phyloP scores from a whole-genome alignment of 2,888 invertebrate species.

The Bugulina stolonifera region DNA sequence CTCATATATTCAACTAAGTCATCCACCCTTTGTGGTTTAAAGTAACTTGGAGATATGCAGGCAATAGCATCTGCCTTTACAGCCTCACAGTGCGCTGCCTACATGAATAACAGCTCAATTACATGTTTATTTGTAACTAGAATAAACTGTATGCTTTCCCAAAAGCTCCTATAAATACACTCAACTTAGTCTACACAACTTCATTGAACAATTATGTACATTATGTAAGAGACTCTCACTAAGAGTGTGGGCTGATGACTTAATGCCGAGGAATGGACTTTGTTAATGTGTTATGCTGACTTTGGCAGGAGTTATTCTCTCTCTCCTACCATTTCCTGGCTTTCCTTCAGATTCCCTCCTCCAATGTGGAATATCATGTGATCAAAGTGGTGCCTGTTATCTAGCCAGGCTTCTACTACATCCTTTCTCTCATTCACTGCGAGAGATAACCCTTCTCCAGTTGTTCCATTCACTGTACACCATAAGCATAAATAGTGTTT shows the following conservation, averaged over 20 bases:
- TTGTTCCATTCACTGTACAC: conserved; percentile 70
- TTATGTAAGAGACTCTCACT: too few species aligned
- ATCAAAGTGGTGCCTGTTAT: conserved; percentile 34
- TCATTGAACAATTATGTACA: too few species aligned
- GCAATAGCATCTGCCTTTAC: conserved; percentile 44
- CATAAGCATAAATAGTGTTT: background rate
- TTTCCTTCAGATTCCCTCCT: conserved; percentile 34
- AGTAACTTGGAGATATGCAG: conserved; percentile 43
- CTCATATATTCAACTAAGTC: conserved; percentile 49
- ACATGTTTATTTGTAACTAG: too few species aligned
- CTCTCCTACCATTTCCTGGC: conserved; percentile 37
- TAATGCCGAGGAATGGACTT: too few species aligned
- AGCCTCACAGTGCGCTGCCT: conserved; percentile 46
- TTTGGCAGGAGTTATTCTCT: background rate
- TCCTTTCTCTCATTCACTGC: conserved; percentile 64
- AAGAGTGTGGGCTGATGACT: too few species aligned
- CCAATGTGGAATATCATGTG: conserved; percentile 38
- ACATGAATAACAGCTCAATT: background rate
- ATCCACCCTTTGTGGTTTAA: conserved; percentile 42
- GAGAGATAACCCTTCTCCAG: conserved; percentile 68
- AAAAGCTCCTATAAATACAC: too few species aligned
- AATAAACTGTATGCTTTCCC: too few species aligned
- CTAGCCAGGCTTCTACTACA: conserved; percentile 60
- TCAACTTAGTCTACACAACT: too few species aligned
- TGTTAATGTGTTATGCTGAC: too few species aligned